A percentile compares a stretch with the other conserved stretches of the same genome.
phyloP scores from a whole-genome alignment of 2,113 vertebrate genomes.

The Hystrix brachyura region DNA sequence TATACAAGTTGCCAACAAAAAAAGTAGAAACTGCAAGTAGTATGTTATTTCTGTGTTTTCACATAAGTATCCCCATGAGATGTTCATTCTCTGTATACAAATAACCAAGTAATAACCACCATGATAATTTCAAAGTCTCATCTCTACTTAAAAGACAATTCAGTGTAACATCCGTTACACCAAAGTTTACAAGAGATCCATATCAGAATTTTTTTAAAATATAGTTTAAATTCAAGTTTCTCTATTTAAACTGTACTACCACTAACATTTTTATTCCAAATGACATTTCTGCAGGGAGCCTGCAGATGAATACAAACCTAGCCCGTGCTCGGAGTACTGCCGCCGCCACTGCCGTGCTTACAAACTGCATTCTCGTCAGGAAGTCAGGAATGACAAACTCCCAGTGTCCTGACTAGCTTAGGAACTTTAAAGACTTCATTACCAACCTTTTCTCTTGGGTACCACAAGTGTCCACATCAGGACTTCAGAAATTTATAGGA shows the following conservation, averaged over 20 bases:
- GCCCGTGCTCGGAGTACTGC: not conserved
- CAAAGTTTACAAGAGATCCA: not conserved
- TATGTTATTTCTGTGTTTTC: not conserved
- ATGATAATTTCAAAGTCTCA: slow-evolving; percentile 25
- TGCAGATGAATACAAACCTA: not conserved
- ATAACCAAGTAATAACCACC: not conserved
- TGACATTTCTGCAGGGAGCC: not conserved
- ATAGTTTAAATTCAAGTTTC: slow-evolving; percentile 11
- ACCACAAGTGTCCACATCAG: not conserved
- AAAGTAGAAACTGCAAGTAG: slow-evolving; percentile 1
- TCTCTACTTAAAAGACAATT: not conserved
- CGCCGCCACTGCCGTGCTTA: no score
- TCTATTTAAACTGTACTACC: not conserved
- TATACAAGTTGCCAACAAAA: slow-evolving; percentile 25
- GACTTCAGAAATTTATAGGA: not conserved
- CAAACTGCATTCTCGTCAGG: not conserved
- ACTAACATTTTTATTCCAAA: not conserved
- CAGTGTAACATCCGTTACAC: not conserved
- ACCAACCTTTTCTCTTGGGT: not conserved
- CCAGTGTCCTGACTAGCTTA: not conserved
- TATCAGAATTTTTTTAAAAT: not conserved
- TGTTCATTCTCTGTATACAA: not conserved
- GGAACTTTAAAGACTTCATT: not conserved
- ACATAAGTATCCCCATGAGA: not conserved
- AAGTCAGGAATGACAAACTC: not conserved